Conservation (phyloP, 2,113 vertebrate species). For the Sceloporus undulatus region DNA sequence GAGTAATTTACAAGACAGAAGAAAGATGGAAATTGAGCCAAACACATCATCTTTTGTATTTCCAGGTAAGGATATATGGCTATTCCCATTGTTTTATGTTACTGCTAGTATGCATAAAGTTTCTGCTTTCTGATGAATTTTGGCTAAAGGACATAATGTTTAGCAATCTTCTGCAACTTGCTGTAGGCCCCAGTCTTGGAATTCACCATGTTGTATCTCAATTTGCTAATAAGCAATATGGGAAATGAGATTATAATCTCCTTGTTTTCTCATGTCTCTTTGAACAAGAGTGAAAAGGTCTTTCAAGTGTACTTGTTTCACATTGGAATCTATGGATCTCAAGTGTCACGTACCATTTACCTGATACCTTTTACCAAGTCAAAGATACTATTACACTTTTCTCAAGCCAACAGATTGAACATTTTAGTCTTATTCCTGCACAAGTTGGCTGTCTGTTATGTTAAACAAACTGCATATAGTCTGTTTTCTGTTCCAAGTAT, state of each 20-base stretch:
- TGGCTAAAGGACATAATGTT: constrained; percentile 25
- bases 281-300: constrained; percentile 20
- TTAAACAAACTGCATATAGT: constrained; percentile 62
- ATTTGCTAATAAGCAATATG: constrained; percentile 45
- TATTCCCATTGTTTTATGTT: constrained; percentile 71
- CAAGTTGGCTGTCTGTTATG: constrained; percentile 52
- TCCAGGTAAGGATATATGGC: constrained; percentile 70
- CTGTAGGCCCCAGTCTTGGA: constrained; percentile 12
- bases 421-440: constrained; percentile 45
- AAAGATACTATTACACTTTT: constrained; percentile 68
- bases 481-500: constrained; percentile 62
- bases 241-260: constrained; percentile 55
- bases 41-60: constrained; percentile 69
- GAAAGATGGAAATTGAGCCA: constrained; percentile 75
- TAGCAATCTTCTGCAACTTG: constrained; percentile 10
- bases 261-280: constrained; percentile 41
- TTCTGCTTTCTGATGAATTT: constrained; percentile 18
- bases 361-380: constrained; percentile 79
- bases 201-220: constrained; percentile 36
- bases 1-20: constrained; percentile 72
- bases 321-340: constrained; percentile 43
- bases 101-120: constrained; percentile 41
- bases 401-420: constrained; percentile 23
- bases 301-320: constrained; percentile 52
- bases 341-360: constrained; percentile 31